A percentile compares a stretch with the other conserved stretches of the same genome.
Evolutionary conservation across 2,888 invertebrate genomes (phyloP).

Genomic region (Chirona hameri): DNA sequence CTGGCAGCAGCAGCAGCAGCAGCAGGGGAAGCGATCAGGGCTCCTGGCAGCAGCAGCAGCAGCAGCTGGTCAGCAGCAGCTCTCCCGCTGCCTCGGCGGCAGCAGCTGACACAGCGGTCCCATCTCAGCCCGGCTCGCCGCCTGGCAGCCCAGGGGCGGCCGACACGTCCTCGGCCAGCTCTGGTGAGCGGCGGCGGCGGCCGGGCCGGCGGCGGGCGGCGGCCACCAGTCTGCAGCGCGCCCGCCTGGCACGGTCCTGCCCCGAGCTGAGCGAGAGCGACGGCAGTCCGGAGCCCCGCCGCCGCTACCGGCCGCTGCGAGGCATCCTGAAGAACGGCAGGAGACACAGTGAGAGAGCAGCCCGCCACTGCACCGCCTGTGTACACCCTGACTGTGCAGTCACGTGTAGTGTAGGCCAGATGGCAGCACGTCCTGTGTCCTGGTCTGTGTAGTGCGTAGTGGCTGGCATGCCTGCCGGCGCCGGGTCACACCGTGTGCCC

Average conservation of each 20-base stretch:
- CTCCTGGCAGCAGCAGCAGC: no score
- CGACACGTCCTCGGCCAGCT: neutral
- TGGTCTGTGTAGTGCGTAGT: no score
- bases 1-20: neutral
- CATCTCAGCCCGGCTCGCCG: neutral
- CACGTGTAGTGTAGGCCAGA: neutral
- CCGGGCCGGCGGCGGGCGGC: neutral
- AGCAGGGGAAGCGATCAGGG: no score
- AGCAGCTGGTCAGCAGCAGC: neutral
- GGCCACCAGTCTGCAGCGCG: neutral
- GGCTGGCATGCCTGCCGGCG: no score
- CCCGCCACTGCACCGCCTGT: neutral
- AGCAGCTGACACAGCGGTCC: neutral
- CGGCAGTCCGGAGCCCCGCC: slow-evolving; percentile 9
- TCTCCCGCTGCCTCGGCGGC: neutral
- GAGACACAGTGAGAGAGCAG: neutral
- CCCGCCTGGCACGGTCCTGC: slow-evolving; percentile 8
- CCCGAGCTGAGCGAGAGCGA: slow-evolving; percentile 14
- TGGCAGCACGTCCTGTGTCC: neutral
- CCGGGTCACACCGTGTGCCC: no score
- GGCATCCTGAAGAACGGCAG: neutral
- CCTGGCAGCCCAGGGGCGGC: neutral
- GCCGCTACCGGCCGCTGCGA: neutral
- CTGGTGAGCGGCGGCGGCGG: neutral
- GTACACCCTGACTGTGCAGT: neutral